Conservation (phyloP, 2,113 vertebrate species). For the Arizona elegans region DNA sequence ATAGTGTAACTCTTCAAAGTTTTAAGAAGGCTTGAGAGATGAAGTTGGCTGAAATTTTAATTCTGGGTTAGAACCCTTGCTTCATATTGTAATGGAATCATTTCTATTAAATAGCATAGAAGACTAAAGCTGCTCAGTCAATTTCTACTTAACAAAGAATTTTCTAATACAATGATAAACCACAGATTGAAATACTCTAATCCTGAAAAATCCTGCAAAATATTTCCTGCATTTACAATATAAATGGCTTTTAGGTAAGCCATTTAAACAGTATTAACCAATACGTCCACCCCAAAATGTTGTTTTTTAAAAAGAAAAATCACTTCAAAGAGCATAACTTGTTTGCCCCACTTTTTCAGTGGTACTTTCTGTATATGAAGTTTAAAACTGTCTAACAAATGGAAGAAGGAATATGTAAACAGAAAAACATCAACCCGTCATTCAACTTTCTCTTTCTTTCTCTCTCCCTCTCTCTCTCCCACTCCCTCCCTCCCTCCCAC, state of each 20-base stretch:
- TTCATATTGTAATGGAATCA: constrained; percentile 26
- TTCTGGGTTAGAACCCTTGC: constrained; percentile 27
- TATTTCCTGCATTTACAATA: neutral
- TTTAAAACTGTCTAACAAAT: constrained; percentile 8
- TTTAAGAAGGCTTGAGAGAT: constrained; percentile 16
- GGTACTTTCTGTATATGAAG: constrained; percentile 7
- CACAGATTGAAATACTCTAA: neutral
- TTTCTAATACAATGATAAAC: neutral
- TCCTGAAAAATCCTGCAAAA: neutral
- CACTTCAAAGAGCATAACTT: neutral
- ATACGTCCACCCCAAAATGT: neutral
- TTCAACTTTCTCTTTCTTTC: constrained; percentile 9
- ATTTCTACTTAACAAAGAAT: neutral
- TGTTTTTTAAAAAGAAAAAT: neutral
- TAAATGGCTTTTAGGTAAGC: neutral
- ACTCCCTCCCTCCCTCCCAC: neutral
- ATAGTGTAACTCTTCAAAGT: neutral
- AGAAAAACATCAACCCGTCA: constrained; percentile 34
- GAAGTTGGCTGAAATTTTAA: constrained; percentile 25
- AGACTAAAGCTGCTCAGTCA: constrained; percentile 11
- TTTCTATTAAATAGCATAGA: constrained; percentile 44
- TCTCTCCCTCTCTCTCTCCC: neutral
- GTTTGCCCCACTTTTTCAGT: neutral
- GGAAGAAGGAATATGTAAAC: neutral
- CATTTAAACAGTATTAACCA: neutral